Conservation (phyloP, 2,797 vertebrate species). For the Anomalospiza imberbis region DNA sequence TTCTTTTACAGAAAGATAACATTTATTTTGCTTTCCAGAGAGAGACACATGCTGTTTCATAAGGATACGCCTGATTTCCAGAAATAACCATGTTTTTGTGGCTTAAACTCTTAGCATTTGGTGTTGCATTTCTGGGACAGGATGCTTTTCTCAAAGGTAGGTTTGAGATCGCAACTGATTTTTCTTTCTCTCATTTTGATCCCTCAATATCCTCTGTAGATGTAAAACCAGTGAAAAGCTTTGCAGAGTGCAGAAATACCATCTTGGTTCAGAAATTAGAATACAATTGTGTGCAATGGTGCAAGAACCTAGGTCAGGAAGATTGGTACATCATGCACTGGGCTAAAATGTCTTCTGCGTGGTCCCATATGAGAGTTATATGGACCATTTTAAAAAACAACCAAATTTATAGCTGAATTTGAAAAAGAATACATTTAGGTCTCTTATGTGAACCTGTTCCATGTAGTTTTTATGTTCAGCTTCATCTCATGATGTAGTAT, state of each 20-base stretch:
- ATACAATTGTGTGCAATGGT: not conserved
- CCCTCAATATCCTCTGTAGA: not conserved
- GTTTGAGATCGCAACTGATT: slow-evolving; percentile 2
- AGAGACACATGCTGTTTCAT: slow-evolving; percentile 80
- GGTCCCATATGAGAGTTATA: not conserved
- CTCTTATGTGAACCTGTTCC: not conserved
- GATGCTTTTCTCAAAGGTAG: slow-evolving; percentile 64
- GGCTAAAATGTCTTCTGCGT: not conserved
- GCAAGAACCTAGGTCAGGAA: not conserved
- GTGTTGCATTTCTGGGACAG: slow-evolving; percentile 68
- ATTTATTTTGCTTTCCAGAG: slow-evolving; percentile 71
- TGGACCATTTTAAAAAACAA: fast-evolving
- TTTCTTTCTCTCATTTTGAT: not conserved
- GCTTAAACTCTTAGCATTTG: slow-evolving; percentile 78
- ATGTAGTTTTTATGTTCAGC: not conserved
- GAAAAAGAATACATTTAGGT: not conserved
- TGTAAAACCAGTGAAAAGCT: not conserved
- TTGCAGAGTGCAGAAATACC: not conserved
- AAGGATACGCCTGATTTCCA: slow-evolving; percentile 70
- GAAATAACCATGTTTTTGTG: slow-evolving; percentile 84
- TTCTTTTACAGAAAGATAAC: slow-evolving; percentile 58
- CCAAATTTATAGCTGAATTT: not conserved
- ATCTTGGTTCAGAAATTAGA: not conserved
- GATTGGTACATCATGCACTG: not conserved
- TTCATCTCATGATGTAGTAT: not conserved